phyloP scores from a whole-genome alignment of 1,140 invertebrate genomes.

The Acyrthosiphon pisum region DNA sequence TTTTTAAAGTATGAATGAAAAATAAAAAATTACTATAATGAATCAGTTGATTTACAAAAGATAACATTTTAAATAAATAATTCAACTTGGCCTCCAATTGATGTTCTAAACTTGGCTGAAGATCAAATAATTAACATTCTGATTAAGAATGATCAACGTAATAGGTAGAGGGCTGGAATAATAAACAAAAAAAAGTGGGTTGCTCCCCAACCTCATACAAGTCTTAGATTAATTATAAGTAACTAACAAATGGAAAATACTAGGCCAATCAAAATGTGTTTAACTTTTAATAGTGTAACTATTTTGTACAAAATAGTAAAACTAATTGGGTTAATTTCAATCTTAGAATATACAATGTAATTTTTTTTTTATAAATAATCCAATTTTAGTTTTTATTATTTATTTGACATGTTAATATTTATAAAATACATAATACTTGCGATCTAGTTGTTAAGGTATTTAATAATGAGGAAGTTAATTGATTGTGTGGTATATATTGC shows the following conservation, averaged over 20 bases:
- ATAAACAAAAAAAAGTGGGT: background rate
- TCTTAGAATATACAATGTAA: background rate
- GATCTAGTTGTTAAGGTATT: background rate
- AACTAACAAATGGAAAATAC: background rate
- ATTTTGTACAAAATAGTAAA: background rate
- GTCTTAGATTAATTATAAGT: background rate
- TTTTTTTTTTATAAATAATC: background rate
- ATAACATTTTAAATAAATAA: background rate
- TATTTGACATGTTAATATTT: background rate
- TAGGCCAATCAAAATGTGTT: background rate
- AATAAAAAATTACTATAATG: background rate
- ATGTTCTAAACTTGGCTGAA: slow-evolving; percentile 12
- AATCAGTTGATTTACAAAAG: background rate
- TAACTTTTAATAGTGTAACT: background rate
- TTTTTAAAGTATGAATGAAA: background rate
- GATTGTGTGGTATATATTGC: background rate
- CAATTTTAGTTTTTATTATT: background rate
- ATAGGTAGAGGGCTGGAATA: background rate
- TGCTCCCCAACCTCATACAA: background rate
- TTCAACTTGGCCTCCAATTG: background rate
- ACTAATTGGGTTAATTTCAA: background rate
- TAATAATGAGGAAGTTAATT: background rate
- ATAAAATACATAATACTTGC: background rate
- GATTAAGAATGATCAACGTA: background rate
- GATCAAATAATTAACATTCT: slow-evolving; percentile 1